Evolutionary conservation across 2,113 vertebrate genomes (phyloP).

Genomic region (Emydura subglobosa): DNA sequence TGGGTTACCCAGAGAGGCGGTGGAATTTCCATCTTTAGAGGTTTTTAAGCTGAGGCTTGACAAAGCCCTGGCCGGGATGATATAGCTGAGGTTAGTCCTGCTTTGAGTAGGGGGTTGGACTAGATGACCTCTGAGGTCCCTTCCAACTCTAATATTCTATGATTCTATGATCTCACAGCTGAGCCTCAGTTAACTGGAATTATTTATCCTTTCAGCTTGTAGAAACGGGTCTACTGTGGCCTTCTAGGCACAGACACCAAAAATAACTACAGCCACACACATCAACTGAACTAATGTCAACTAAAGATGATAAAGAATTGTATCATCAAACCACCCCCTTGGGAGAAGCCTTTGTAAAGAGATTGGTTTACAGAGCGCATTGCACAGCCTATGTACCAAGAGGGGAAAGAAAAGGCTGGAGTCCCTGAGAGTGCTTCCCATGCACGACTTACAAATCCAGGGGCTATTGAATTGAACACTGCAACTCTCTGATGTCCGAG

Average conservation of each 20-base stretch:
- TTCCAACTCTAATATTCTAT: no score
- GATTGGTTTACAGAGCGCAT: background rate
- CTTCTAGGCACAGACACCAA: background rate
- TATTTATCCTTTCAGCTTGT: background rate
- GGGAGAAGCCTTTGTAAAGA: background rate
- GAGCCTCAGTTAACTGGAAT: background rate
- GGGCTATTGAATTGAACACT: background rate
- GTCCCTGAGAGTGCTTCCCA: background rate
- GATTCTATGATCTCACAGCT: background rate
- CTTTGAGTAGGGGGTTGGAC: no score
- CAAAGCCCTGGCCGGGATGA: no score
- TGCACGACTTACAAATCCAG: background rate
- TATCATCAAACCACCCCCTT: background rate
- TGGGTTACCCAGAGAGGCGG: no score
- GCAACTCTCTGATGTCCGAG: accelerated
- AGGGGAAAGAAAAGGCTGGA: background rate
- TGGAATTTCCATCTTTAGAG: no score
- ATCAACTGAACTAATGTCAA: slow-evolving; percentile 4
- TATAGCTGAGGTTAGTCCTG: no score
- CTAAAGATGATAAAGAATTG: background rate
- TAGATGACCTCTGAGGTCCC: no score
- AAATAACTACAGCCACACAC: background rate
- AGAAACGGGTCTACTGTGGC: background rate
- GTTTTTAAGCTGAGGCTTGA: no score
- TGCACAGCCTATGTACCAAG: background rate